A percentile compares a stretch with the other conserved stretches of the same genome.
Conservation (phyloP, 1,140 invertebrate species). For the Tetraneura akinire region DNA sequence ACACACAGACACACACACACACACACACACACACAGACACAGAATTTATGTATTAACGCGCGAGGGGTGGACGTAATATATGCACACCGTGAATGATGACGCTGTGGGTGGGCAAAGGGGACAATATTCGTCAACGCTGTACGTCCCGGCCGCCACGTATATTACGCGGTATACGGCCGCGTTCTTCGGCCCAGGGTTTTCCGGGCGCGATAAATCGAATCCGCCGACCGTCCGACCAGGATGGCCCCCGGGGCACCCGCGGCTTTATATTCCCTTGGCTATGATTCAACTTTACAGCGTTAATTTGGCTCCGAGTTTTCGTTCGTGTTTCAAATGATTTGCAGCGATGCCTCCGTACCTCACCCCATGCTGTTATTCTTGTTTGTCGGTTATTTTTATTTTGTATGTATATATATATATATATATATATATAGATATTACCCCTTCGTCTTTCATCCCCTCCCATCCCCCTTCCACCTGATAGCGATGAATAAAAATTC, state of each 20-base stretch:
- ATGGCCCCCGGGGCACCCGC: constrained; percentile 3
- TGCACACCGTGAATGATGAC: not conserved
- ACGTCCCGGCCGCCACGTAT: not conserved
- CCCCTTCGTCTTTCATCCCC: too few relatives aligned
- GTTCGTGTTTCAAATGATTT: constrained; percentile 51
- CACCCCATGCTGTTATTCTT: constrained; percentile 45
- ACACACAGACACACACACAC: not conserved
- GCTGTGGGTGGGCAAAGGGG: too few relatives aligned
- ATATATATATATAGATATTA: too few relatives aligned
- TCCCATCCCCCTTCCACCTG: not conserved
- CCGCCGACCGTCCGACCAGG: not conserved
- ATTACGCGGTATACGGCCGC: not conserved
- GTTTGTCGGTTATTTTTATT: constrained; percentile 26
- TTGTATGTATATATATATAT: too few relatives aligned
- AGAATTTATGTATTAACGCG: constrained; percentile 1
- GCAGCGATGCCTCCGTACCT: constrained; percentile 2
- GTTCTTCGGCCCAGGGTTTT: constrained; percentile 37
- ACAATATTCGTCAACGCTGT: constrained; percentile 20
- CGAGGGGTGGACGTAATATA: not conserved
- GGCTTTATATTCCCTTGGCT: constrained; percentile 50
- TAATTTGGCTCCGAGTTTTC: constrained; percentile 51
- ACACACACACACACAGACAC: too few relatives aligned
- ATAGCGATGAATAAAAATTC: constrained; percentile 43
- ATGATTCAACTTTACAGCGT: constrained; percentile 45
- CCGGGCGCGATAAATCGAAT: constrained; percentile 47